Conservation (phyloP, 2,888 invertebrate species). For the Hofmannophila pseudospretella region DNA sequence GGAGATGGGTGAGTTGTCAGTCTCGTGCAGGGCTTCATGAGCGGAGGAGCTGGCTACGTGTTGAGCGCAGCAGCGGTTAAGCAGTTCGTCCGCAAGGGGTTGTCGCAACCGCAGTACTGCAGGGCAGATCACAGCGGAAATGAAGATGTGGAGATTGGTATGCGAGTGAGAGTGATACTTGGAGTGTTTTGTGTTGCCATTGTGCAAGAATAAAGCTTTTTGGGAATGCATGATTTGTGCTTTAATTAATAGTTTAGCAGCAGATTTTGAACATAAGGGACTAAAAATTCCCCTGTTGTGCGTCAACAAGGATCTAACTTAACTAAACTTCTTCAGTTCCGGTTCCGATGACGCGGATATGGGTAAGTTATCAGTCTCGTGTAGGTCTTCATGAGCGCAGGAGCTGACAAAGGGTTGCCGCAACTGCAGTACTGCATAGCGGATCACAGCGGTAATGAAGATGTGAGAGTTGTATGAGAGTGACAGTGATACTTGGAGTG, state of each 20-base stretch:
- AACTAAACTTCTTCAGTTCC: no score
- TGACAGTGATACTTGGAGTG: no score
- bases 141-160: constrained; percentile 95
- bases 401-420: constrained; percentile 89
- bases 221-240: no score
- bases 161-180: no score
- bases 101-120: constrained; percentile 84
- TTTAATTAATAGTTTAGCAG: no score
- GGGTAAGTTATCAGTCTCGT: constrained; percentile 75
- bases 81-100: constrained; percentile 85
- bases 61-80: constrained; percentile 89
- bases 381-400: constrained; percentile 94
- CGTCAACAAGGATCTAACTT: no score
- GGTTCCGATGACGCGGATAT: no score
- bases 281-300: no score
- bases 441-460: constrained; percentile 89
- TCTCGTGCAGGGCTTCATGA: constrained; percentile 87
- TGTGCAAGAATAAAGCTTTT: no score
- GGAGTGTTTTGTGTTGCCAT: no score
- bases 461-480: no score
- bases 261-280: no score
- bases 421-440: constrained; percentile 82
- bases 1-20: constrained; percentile 87
- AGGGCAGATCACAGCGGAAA: constrained; percentile 83
- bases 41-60: constrained; percentile 96